phyloP scores from a whole-genome alignment of 2,888 invertebrate species.

The Sialis lutaria region DNA sequence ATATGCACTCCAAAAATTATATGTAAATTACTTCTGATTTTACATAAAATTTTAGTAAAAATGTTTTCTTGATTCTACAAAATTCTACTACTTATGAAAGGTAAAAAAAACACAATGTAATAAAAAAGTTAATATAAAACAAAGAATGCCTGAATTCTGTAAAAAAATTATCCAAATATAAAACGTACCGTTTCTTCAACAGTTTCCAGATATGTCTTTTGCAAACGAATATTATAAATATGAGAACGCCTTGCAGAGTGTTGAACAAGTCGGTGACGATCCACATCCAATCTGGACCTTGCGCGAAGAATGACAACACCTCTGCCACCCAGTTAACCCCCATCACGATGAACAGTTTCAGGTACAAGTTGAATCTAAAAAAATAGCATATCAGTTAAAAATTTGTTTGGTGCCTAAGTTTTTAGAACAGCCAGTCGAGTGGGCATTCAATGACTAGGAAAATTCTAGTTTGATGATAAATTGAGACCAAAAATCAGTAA shows the following conservation, averaged over 20 bases:
- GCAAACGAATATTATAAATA: constrained; percentile 23
- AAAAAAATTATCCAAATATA: neutral
- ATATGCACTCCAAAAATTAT: too few species aligned
- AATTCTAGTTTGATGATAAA: too few species aligned
- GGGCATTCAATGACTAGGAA: too few species aligned
- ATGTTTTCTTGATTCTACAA: too few species aligned
- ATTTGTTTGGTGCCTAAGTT: too few species aligned
- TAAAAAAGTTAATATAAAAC: too few species aligned
- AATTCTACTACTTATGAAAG: too few species aligned
- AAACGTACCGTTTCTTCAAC: neutral
- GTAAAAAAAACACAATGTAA: too few species aligned
- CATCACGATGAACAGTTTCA: constrained; percentile 24
- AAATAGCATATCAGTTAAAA: neutral
- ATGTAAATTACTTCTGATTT: too few species aligned
- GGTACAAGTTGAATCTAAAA: constrained; percentile 20
- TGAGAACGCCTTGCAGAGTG: constrained; percentile 21
- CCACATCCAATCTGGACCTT: constrained; percentile 13
- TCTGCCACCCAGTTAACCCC: constrained; percentile 24
- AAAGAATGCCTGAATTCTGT: neutral
- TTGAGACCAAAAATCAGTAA: too few species aligned
- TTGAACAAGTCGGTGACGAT: constrained; percentile 21
- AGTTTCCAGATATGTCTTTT: constrained; percentile 13
- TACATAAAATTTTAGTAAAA: too few species aligned
- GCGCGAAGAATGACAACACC: constrained; percentile 19
- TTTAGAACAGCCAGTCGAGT: too few species aligned